Base-by-base conservation (phyloP, 1,140 invertebrate species). In the Ptiloglossa arizonensis region DNA sequence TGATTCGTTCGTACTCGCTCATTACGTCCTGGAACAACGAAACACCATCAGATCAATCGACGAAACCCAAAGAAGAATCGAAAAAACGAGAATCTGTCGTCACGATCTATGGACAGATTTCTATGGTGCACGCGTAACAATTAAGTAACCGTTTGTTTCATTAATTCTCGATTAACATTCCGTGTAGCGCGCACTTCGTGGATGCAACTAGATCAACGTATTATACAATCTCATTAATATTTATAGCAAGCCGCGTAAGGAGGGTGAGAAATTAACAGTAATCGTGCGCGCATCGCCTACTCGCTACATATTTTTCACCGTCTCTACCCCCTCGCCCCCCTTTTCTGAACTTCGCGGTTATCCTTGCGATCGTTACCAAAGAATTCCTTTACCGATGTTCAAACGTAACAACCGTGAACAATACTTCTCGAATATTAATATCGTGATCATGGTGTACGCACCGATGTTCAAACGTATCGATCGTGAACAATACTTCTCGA, bases 1-100 rank as follows among this genome's bases (percentile, higher is more conserved):
- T 96, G 83, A 98, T 96, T 54, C 96, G 94, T 92, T 97, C 97
- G 94, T 96, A 97, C 89, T 96, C 95, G 81, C 94, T 95, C 94
- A 95, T 95, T 82, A 92, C 91, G 91, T 92, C 91, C 92, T 93
- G 84, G 32, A 82, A 72, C 70, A 81, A 71, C 64, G 62, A 79
- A 72, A 72, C 35, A 57, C 46, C 72, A 56, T n/a, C n/a, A n/a
- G n/a, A n/a, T 27, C n/a, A 52, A 69, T 69, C 29, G n/a, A n/a
- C n/a, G n/a, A n/a, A n/a, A n/a, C n/a, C n/a, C n/a, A n/a, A n/a
- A n/a, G n/a, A n/a, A n/a, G n/a, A n/a, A n/a, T n/a, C n/a, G n/a
- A n/a, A n/a, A n/a, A n/a, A n/a, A n/a, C n/a, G n/a, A n/a, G n/a
- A n/a, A n/a, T n/a, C n/a, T n/a, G n/a, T n/a, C n/a, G n/a, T n/a